A percentile compares a stretch with the other conserved stretches of the same genome.
These are phyloP conservation scores for Cetonia aurata DNA, from an alignment of 2,888 invertebrate genomes.

Conservation along the genomic window DNA sequence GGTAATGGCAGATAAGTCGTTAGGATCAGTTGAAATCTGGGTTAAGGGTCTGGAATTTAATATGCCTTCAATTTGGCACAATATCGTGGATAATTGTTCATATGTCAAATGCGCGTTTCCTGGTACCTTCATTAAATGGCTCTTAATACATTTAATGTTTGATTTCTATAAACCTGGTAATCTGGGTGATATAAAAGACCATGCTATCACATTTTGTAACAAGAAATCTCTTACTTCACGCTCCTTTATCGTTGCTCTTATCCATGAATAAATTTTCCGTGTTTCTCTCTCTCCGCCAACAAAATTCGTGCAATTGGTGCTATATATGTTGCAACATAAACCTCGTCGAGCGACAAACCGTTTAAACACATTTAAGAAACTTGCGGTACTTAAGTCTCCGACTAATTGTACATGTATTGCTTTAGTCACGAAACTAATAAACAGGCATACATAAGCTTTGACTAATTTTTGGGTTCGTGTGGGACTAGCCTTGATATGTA, in stretches of 20 bases:
- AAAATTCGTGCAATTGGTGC: constrained; percentile 44
- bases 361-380: constrained; percentile 39
- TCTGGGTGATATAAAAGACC: constrained; percentile 41
- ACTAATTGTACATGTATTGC: constrained; percentile 50
- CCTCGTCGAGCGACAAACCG: constrained; percentile 44
- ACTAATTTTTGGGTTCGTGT: constrained; percentile 47
- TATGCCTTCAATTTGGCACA: too few species aligned
- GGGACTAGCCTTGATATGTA: constrained; percentile 42
- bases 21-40: constrained; percentile 49
- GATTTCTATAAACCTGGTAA: constrained; percentile 46
- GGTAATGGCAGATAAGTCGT: constrained; percentile 50
- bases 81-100: constrained; percentile 44
- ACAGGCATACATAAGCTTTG: constrained; percentile 54
- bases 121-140: constrained; percentile 15
- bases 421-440: constrained; percentile 53
- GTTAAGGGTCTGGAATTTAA: too few species aligned
- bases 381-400: constrained; percentile 25
- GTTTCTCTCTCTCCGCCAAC: constrained; percentile 29
- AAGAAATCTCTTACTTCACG: not conserved
- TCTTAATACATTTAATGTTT: constrained; percentile 42
- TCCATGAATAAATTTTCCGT: constrained; percentile 20
- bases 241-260: not conserved
- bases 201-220: constrained; percentile 5
- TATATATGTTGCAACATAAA: constrained; percentile 29
- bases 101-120: constrained; percentile 36